Evolutionary conservation across 2,797 vertebrate genomes (phyloP), one percentile per base, ranked within the genome.

Genomic region (Acestrorhynchus altus): DNA sequence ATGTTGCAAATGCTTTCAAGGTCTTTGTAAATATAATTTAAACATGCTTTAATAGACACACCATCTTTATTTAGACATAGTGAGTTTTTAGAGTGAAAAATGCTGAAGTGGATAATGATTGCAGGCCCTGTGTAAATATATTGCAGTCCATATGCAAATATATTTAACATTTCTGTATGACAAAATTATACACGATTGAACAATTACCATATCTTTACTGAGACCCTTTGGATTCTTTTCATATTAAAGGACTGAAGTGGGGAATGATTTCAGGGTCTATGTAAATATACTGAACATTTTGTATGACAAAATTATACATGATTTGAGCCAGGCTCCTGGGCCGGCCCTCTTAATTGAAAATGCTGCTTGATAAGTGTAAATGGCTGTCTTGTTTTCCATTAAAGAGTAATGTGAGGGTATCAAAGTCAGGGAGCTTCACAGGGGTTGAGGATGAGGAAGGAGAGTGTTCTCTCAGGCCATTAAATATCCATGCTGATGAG

Each of bases 401-500:
- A 85, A 74, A 65, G 69, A 75, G 65, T 74, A 74, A 81, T 80
- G 68, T 83, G 73, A 57, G 51, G 42, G 70, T 80, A 82, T 80
- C 75, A 80, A 85, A 83, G 81, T 74, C 78, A 52, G 24, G 5
- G 72, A 70, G 67, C 60, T 74, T 73, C 72, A 65, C 54, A 61
- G 26, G 63, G 76, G 60, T 39, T 77, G 70, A 74, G 61, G 54
- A 54, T 46, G 67, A 71, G 68, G 63, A 83, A 77, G 81, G 75
- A 66, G 68, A 76, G 39, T 77, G 74, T 86, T 87, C 87, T 92
- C 90, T 90, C 88, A 85, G 84, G 82, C 86, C 90, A 93, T 93
- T 91, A 92, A 94, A 93, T 91, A 92, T 92, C 92, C 85, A 93
- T 92, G 88, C 80, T 76, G 86, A 89, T 87, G 87, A 89, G 87